Base-by-base conservation (phyloP, 2,888 invertebrate species). In the Sarcophaga subvicina region DNA sequence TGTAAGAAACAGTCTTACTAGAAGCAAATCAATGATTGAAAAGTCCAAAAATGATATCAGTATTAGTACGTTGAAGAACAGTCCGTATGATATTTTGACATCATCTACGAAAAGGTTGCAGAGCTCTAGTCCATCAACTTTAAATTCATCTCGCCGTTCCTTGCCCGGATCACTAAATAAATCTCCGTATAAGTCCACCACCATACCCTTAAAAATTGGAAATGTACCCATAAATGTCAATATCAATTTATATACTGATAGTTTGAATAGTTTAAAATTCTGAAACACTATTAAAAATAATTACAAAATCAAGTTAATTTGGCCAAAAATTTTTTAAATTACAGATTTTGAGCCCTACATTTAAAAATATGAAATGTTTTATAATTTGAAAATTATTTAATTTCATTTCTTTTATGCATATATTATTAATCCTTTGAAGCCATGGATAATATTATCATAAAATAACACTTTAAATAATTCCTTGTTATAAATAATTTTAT, bases 211-310 rank as follows among this genome's bases (percentile, higher is more conserved):
- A n/a, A 64, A 60, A 1, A 20, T 69, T 6, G 62, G 63, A 1
- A 87, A 78, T 25, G 72, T 80, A 4, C 89, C 90, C 47, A 88
- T 89, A 14, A 91, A 90, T 85, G 89, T 92, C 1, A 91, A 89
- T 78, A 91, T 92, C 37, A 91, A 91, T 88, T 89, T 92, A 8
- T 91, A 86, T 87, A 79, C 91, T n/a, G 91, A 92, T 67, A 89
- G 85, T 75, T 67, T 85, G 71, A 90, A 87, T 37, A 37, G 37
- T 37, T 37, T 37, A 37, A 37, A 37, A 37, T 37, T 37, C 10
- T 37, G 37, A 37, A 37, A 37, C 10, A 37, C 8, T 37, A 10
- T 37, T 37, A 54, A 54, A 54, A 54, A 54, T 17, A 54, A 14
- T 54, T 54, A 54, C 17, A 54, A 54, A 54, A 54, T 37, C 3